Base-by-base conservation (phyloP, 53 echinoderm and acorn worm species). In the Zoroaster sp. region DNA sequence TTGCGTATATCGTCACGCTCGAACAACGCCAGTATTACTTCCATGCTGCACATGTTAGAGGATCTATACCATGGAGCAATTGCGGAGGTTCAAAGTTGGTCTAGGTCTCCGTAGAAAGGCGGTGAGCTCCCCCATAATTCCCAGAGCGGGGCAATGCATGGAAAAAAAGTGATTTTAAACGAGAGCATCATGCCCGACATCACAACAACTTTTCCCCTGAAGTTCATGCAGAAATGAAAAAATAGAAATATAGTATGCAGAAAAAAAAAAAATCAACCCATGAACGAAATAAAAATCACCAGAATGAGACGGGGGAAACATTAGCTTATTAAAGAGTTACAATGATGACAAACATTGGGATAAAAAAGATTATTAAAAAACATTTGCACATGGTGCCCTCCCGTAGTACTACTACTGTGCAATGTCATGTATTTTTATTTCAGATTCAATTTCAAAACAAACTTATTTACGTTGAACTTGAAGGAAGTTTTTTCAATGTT, bases 81-180 rank as follows among this genome's bases (percentile, higher is more conserved):
- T 90, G 8, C 40, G 73, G 14, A 45, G 28, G 18, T 90, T 81
- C 41, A 9, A 28, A 3, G 72, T 73, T 41, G 90, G 83, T 0
- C 55, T 83, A 12, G 90, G 90, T 0, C 65, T 90, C 1, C 90
- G 11, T 83, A 90, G 39, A 83, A 90, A 39, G 90, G 90, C 9
- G 90, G 90, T 13, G 90, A 90, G 20, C 30, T 55, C 1, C 90
- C 83, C 49, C 73, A 83, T 0, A 68, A 74, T 42, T 77, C 73
- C 74, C 83, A 90, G 12, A 74, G 83, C 53, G 59, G 88, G 30
- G 35, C 55, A 6, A 66, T 88, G 68, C 15, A 66, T 40, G 88
- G 77, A 37, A 66, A 75, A 66, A 59, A 21, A 12, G 77, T 18
- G 43, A 59, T 4, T 13, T 30, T 3, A 55, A 75, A n/a, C 28